A percentile compares a stretch with the other conserved stretches of the same genome.
These are phyloP conservation scores for Cossypha caffra DNA, from an alignment of 2,797 vertebrate genomes.

Conservation along the genomic window DNA sequence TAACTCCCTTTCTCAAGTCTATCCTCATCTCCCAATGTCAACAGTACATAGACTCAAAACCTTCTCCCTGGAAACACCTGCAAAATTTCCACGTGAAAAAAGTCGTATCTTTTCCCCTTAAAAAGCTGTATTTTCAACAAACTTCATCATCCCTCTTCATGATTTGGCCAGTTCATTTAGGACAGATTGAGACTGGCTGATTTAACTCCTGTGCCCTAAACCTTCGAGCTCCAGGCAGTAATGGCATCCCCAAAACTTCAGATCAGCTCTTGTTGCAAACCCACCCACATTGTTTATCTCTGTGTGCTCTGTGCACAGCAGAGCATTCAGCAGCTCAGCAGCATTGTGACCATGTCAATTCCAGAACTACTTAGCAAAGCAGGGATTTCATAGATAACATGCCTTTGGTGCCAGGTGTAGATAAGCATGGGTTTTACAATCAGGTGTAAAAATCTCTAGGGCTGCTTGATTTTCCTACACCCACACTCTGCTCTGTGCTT, in stretches of 20 bases:
- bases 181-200: background rate
- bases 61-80: background rate
- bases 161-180: background rate
- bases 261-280: background rate
- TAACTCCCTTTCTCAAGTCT: background rate
- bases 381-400: background rate
- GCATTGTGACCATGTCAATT: accelerated
- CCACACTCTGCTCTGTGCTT: background rate
- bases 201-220: background rate
- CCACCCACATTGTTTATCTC: background rate
- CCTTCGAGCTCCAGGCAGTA: accelerated
- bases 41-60: background rate
- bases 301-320: accelerated
- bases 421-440: background rate
- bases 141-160: background rate
- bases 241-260: background rate
- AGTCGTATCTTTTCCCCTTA: background rate
- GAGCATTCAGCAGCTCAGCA: background rate
- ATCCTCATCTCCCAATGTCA: background rate
- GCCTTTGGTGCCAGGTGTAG: background rate
- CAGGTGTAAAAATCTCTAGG: background rate
- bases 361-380: background rate
- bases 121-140: background rate
- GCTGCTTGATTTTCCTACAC: background rate
- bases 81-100: background rate